A percentile compares a stretch with the other conserved stretches of the same genome.
Conservation (phyloP, 2,888 invertebrate species). For the Cynaeus angustus region DNA sequence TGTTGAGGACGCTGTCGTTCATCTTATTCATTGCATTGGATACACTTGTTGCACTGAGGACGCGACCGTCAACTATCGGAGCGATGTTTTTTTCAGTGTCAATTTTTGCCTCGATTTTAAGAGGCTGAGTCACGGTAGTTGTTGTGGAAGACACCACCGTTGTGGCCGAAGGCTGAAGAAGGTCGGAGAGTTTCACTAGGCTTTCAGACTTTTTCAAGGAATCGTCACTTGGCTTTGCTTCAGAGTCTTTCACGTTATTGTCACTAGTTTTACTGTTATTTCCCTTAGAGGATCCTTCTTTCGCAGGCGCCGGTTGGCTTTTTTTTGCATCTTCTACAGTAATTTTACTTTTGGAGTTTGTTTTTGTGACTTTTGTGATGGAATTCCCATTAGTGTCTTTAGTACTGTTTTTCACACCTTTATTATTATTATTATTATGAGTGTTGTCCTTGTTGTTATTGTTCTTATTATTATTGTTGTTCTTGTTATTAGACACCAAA, state of each 20-base stretch:
- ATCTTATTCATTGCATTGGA: conserved; percentile 70
- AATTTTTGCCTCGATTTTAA: conserved; percentile 68
- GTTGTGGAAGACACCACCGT: conserved; percentile 69
- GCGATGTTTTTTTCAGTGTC: conserved; percentile 57
- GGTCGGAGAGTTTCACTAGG: conserved; percentile 53
- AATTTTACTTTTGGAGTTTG: conserved; percentile 38
- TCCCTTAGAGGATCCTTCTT: too few relatives aligned
- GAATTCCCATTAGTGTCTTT: conserved; percentile 41
- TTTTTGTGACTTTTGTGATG: conserved; percentile 42
- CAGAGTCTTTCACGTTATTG: conserved; percentile 25
- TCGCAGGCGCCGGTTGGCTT: background rate
- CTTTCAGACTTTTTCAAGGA: conserved; percentile 46
- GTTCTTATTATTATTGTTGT: conserved; percentile 46
- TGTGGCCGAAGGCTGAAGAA: conserved; percentile 62
- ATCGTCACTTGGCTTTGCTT: background rate
- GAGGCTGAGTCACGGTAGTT: conserved; percentile 68
- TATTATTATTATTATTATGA: conserved; percentile 45
- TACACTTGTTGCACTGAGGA: conserved; percentile 69
- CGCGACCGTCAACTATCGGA: conserved; percentile 66
- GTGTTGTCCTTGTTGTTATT: conserved; percentile 41
- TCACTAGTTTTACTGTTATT: background rate
- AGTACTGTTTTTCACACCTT: conserved; percentile 27
- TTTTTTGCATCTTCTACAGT: conserved; percentile 32
- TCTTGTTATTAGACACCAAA: conserved; percentile 38
- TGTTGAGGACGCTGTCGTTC: conserved; percentile 70